Evolutionary conservation across 1,140 invertebrate genomes (phyloP).

Genomic region (Drosophila lacteicornis): DNA sequence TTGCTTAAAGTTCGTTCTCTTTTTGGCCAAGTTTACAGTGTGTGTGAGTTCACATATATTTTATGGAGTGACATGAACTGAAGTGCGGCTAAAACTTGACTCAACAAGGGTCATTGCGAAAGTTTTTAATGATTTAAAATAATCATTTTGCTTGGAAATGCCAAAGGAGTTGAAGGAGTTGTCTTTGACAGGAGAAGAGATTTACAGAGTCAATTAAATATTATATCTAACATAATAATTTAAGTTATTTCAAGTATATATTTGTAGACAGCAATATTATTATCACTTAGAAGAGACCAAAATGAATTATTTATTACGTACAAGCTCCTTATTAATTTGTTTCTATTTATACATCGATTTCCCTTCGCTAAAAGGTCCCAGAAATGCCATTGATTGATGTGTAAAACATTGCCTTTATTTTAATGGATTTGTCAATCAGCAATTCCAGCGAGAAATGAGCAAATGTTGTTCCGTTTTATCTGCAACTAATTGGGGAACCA

Average conservation of each 20-base stretch:
- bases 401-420: constrained; percentile 23
- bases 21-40: constrained; percentile 30
- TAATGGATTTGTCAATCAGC: constrained; percentile 46
- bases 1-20: constrained; percentile 50
- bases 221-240: too few relatives aligned
- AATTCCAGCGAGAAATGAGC: too few relatives aligned
- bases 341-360: not conserved
- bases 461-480: constrained; percentile 35
- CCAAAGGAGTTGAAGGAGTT: too few relatives aligned
- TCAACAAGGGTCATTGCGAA: constrained; percentile 2
- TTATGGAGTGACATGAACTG: constrained; percentile 11
- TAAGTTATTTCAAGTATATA: too few relatives aligned
- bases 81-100: constrained; percentile 1
- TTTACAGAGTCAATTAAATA: too few relatives aligned
- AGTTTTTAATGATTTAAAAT: constrained; percentile 22
- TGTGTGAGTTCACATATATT: not conserved
- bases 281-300: too few relatives aligned
- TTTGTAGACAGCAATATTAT: too few relatives aligned
- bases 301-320: not conserved
- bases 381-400: constrained; percentile 22
- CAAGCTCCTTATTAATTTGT: constrained; percentile 1
- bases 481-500: constrained; percentile 48
- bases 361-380: not conserved
- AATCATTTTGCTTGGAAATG: not conserved
- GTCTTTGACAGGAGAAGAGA: too few relatives aligned